Evolutionary conservation across 2,797 vertebrate genomes (phyloP).

Genomic region (Hephaestus fuliginosus): DNA sequence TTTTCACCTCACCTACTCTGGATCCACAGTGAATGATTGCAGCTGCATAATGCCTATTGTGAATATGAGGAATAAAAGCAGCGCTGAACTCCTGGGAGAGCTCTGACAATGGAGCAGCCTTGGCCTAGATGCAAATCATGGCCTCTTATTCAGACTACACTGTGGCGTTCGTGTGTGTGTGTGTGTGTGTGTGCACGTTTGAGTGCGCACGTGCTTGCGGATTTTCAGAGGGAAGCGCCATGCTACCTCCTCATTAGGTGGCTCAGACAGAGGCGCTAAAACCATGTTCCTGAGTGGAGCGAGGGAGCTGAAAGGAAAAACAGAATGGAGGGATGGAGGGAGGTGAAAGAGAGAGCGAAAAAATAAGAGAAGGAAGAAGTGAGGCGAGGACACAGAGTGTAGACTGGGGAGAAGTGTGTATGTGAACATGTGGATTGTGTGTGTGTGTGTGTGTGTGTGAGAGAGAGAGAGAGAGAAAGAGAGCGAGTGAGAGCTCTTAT

Average conservation of each 20-base stretch:
- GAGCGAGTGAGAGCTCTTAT: constrained; percentile 17
- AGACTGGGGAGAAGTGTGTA: constrained; percentile 22
- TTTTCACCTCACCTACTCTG: constrained; percentile 51
- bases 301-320: background rate
- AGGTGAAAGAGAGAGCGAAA: background rate
- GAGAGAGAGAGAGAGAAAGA: constrained; percentile 10
- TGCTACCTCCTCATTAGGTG: constrained; percentile 74
- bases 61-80: constrained; percentile 77
- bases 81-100: constrained; percentile 69
- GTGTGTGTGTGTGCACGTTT: background rate
- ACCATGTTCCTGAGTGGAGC: constrained; percentile 54
- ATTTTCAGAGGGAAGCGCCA: constrained; percentile 47
- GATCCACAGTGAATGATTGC: constrained; percentile 59
- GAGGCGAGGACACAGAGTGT: constrained; percentile 43
- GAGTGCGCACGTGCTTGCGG: constrained; percentile 25
- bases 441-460: constrained; percentile 30
- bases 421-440: constrained; percentile 23
- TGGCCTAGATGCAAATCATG: constrained; percentile 84
- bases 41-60: constrained; percentile 70
- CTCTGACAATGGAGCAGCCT: constrained; percentile 79
- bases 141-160: constrained; percentile 63
- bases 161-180: constrained; percentile 3
- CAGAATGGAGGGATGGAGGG: too few species aligned
- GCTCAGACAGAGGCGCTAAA: constrained; percentile 67
- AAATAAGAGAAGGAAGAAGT: constrained; percentile 25